These are phyloP conservation scores for Tetramorium alpestre DNA, from an alignment of 1,140 invertebrate genomes.

Conservation along the genomic window DNA sequence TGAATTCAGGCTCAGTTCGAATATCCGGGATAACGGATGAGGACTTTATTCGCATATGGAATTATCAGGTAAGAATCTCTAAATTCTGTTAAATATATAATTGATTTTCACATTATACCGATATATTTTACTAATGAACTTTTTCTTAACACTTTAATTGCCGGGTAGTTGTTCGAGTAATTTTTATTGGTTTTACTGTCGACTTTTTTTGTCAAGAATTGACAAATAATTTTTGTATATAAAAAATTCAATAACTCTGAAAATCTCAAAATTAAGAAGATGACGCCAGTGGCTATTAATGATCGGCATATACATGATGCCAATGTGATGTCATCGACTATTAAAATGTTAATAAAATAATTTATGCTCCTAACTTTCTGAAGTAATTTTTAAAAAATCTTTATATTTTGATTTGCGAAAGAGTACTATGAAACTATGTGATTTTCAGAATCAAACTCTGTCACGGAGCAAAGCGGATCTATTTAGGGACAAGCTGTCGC, in stretches of 20 bases:
- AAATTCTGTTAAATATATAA: neutral
- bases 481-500: conserved; percentile 94
- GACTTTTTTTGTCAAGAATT: no score
- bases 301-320: no score
- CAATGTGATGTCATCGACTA: no score
- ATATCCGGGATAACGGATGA: conserved; percentile 98
- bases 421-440: neutral
- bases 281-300: no score
- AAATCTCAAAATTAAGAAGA: no score
- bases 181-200: no score
- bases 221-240: no score
- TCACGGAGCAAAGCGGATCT: conserved; percentile 95
- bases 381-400: neutral
- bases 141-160: no score
- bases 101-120: neutral
- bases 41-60: conserved; percentile 97
- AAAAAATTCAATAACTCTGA: no score
- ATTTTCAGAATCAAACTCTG: conserved; percentile 89
- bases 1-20: conserved; percentile 97
- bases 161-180: no score
- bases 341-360: no score
- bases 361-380: neutral
- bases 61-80: conserved; percentile 89
- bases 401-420: neutral
- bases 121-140: neutral